Base-by-base conservation (phyloP, 2,113 vertebrate genomes). In the Baryphthengus martii region DNA sequence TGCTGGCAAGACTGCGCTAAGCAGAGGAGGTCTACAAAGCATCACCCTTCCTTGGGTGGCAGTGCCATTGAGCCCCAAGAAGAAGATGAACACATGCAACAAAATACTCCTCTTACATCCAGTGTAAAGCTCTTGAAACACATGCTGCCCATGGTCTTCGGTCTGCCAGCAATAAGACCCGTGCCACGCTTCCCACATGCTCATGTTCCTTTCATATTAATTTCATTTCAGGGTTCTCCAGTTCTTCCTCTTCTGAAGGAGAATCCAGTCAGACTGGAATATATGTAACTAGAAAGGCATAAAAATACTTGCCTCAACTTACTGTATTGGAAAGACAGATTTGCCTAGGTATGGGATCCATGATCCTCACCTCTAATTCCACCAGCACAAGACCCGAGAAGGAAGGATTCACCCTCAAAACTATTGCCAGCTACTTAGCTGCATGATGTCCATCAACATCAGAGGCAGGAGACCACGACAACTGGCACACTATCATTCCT, bases 91-190 rank as follows among this genome's bases (percentile, higher is more conserved):
- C 8, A 52, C 0, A 5, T 9, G 8, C 21, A 82, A 84, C 16
- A 75, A 78, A 93, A 55, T 0, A 3, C 9, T 44, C 39, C 35
- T 56, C 62, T 77, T 24, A 40, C 11, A 24, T 75, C 35, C 75
- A 50, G 7, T 9, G 1, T 14, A 55, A 44, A 23, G 26, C 4
- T 53, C 56, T 47, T 59, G 31, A 80, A 90, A 77, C 18, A 37
- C 0, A 0, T 44, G n/a, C 21, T 47, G 75, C n/a, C 20, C 3
- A 0, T 10, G 4, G 1, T 26, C 74, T 72, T 81, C 3, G 0
- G 14, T 14, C 53, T 61, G 39, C 42, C 2, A 0, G 13, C 67
- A 63, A 2, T 14, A 42, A 85, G 53, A 79, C 25, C 19, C 20
- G 24, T 49, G 23, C 16, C 58, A 74, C 35, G n/a, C 25, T 39